Percentiles rank a stretch among this genome's conserved stretches.
Conservation (phyloP, 2,113 vertebrate genomes). For the Desmodus rotundus region DNA sequence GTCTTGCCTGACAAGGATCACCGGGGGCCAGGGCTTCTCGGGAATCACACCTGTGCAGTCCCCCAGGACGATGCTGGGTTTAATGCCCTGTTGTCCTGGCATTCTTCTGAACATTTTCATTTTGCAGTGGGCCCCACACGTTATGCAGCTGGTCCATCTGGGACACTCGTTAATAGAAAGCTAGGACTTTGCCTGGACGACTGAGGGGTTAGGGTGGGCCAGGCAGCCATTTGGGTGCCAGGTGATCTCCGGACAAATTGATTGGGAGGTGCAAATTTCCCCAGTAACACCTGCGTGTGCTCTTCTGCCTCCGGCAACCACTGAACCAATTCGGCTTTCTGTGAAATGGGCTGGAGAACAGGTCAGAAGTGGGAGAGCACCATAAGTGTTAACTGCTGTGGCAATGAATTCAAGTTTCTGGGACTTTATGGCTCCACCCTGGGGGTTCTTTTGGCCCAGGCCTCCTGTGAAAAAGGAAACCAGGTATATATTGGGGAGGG, state of each 20-base stretch:
- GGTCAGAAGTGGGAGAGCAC: not conserved
- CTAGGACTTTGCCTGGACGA: too few species aligned
- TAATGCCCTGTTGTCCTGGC: not conserved
- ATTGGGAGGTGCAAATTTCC: not conserved
- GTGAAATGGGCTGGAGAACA: not conserved
- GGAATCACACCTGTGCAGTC: not conserved
- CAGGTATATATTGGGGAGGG: not conserved
- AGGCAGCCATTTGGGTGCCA: not conserved
- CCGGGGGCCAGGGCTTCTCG: not conserved
- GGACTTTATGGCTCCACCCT: not conserved
- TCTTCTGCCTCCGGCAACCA: not conserved
- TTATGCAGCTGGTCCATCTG: not conserved
- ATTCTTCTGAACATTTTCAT: not conserved
- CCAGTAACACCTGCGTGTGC: not conserved
- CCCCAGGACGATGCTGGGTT: accelerated
- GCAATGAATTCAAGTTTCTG: not conserved
- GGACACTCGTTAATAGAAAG: not conserved
- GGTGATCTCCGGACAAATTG: not conserved
- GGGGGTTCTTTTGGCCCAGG: not conserved
- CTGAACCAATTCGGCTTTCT: too few species aligned
- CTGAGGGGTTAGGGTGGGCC: accelerated
- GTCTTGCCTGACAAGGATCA: not conserved
- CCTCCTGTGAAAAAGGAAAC: not conserved
- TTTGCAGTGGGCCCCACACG: too few species aligned
- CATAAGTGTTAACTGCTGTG: not conserved